phyloP scores from a whole-genome alignment of 2,888 invertebrate genomes.

The Amphipoea lucens region DNA sequence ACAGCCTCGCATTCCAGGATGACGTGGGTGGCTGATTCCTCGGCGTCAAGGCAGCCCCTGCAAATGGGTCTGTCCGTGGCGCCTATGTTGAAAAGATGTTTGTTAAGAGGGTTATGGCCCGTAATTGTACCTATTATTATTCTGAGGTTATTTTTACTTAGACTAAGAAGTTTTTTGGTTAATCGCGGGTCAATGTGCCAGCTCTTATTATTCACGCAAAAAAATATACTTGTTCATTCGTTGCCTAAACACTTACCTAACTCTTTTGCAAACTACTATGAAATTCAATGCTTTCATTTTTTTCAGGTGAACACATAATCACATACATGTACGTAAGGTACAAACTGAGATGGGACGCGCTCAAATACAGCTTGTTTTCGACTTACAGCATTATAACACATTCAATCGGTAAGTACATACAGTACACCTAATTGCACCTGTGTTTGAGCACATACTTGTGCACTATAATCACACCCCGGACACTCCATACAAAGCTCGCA shows the following conservation, averaged over 20 bases:
- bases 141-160: no score
- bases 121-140: no score
- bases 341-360: constrained; percentile 86
- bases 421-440: background rate
- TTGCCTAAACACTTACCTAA: background rate
- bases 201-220: background rate
- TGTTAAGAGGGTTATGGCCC: no score
- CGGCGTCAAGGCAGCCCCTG: no score
- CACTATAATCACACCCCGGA: no score
- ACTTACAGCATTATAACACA: constrained; percentile 85
- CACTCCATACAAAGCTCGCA: no score
- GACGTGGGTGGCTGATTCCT: no score
- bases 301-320: constrained; percentile 84
- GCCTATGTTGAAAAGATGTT: no score
- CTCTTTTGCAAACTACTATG: background rate
- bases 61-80: no score
- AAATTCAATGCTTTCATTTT: constrained; percentile 22
- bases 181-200: background rate
- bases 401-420: constrained; percentile 79
- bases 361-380: constrained; percentile 85
- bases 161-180: no score
- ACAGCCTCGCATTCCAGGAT: no score
- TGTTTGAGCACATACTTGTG: no score
- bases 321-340: constrained; percentile 86
- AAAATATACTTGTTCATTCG: background rate